Conservation (phyloP, 2,113 vertebrate genomes). For the Elachura formosa region DNA sequence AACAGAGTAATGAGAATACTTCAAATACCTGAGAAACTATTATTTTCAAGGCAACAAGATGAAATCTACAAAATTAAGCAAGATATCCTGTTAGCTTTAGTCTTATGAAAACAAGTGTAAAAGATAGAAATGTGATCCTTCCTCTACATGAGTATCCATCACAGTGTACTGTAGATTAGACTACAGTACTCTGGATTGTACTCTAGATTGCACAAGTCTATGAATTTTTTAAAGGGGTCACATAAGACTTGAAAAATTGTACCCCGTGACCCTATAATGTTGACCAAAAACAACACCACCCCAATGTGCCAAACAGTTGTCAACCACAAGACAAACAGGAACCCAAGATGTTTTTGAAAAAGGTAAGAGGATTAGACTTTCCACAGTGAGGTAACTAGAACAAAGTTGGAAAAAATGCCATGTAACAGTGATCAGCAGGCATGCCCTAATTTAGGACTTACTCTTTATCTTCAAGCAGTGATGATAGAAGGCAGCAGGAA, state of each 20-base stretch:
- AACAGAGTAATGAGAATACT: not conserved
- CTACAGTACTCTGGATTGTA: not conserved
- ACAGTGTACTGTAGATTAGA: not conserved
- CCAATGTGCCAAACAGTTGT: not conserved
- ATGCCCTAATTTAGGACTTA: not conserved
- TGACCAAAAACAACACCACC: not conserved
- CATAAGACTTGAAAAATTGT: not conserved
- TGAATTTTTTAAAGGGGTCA: not conserved
- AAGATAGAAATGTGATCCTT: not conserved
- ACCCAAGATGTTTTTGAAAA: not conserved
- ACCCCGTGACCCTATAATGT: accelerated
- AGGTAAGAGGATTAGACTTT: not conserved
- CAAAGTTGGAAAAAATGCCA: not conserved
- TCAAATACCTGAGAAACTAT: not conserved
- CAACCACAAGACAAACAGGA: not conserved
- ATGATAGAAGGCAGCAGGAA: not conserved
- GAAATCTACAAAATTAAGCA: not conserved
- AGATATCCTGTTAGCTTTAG: not conserved
- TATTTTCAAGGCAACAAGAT: not conserved
- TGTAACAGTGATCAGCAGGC: not conserved
- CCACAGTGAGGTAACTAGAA: not conserved
- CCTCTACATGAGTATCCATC: not conserved
- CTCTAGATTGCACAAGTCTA: not conserved
- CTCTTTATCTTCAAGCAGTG: not conserved
- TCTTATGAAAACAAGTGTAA: accelerated